Base-by-base conservation (phyloP, 1,140 invertebrate genomes). In the Drosophila kikkawai region DNA sequence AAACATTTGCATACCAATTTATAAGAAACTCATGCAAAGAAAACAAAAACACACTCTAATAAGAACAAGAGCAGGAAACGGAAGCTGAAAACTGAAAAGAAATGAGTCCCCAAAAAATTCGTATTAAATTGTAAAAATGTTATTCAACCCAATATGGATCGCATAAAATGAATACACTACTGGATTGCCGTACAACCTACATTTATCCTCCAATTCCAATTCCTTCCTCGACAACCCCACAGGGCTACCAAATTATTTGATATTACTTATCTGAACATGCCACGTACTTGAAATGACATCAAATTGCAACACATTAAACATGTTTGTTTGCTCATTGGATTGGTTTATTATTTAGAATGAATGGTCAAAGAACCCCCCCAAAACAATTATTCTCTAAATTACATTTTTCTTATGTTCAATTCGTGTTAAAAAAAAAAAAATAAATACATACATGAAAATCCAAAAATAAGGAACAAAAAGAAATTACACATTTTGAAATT, bases 271-370 rank as follows among this genome's bases (percentile, higher is more conserved):
- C 70, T 82, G 67, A 78, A 71, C 84, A 88, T 83, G 77, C 84
- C 77, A 83, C 67, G 34, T 88, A 83, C 73, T 84, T 81, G 74
- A 80, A 87, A 78, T 88, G 77, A 87, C 73, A 87, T 88, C 77
- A 87, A 73, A 83, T 82, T 79, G 65, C 63, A 75, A 82, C 57
- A 22, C 34, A 37, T 61, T 75, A 59, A 48, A 55, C 58, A 68
- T 63, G 67, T 61, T 80, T 44, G 68, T 83, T 84, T 66, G 61
- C 60, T 83, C 48, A 83, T 76, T 83, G 61, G 45, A 83, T 80
- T 73, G 53, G 39, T 51, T 58, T 73, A 42, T 45, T 50, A 50
- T 66, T 60, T 37, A 8, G 44, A 17, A 56, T 32, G 36, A 57
- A 47, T 45, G 22, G 34, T 66, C 55, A 51, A 55, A 75, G 56